Percentiles rank a stretch among this genome's conserved stretches.
phyloP scores from a whole-genome alignment of 2,888 invertebrate genomes.

The Conistra vaccinii region DNA sequence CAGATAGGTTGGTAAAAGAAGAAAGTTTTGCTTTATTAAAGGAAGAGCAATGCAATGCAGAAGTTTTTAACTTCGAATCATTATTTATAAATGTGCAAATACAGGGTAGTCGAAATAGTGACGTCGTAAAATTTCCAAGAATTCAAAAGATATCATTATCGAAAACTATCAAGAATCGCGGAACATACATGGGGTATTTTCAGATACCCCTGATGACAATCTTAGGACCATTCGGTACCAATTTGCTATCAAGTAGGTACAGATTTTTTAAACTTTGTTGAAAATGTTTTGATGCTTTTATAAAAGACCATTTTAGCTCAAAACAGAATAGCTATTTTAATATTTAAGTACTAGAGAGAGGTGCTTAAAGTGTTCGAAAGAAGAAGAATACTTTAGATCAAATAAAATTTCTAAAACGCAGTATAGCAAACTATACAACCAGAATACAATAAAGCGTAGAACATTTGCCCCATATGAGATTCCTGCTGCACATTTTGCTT shows the following conservation, averaged over 20 bases:
- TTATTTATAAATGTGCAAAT: too few relatives aligned
- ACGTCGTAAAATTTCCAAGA: too few relatives aligned
- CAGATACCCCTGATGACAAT: too few relatives aligned
- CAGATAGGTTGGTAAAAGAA: neutral
- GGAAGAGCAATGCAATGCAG: too few relatives aligned
- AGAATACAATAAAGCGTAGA: neutral
- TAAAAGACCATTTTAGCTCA: neutral
- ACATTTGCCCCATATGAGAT: conserved; percentile 9
- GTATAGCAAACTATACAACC: neutral
- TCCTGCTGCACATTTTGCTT: neutral
- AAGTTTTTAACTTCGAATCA: neutral
- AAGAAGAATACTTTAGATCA: neutral
- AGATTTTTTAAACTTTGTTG: neutral
- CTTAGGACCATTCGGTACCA: too few relatives aligned
- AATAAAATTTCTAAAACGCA: neutral
- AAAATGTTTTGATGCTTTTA: neutral
- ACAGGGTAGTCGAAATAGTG: too few relatives aligned
- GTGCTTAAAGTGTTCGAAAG: neutral
- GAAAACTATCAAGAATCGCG: too few relatives aligned
- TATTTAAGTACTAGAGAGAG: too few relatives aligned
- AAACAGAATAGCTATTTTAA: neutral
- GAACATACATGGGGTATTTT: too few relatives aligned
- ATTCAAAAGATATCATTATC: too few relatives aligned
- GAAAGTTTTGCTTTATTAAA: neutral
- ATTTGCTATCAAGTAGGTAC: neutral